These are phyloP conservation scores for Phalacrocorax brasilianus DNA, from an alignment of 2,113 vertebrate genomes.

Conservation along the genomic window DNA sequence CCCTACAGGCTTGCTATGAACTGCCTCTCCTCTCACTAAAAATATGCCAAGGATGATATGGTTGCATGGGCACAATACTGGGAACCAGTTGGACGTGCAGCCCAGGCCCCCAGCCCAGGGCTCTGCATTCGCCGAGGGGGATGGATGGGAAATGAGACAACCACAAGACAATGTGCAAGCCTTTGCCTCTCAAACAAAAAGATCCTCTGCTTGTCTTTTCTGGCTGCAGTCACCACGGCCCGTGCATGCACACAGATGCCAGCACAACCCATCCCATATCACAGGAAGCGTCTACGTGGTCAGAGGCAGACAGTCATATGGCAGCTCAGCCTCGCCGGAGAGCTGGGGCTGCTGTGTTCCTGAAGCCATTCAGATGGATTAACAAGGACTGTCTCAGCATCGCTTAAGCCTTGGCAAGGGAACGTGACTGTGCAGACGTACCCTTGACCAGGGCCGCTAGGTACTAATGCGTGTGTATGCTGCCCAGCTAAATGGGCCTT, in stretches of 20 bases:
- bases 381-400: neutral
- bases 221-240: neutral
- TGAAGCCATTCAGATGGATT: neutral
- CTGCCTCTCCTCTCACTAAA: neutral
- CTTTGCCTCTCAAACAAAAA: neutral
- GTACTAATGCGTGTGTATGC: rapidly evolving
- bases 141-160: neutral
- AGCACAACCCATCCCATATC: neutral
- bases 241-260: neutral
- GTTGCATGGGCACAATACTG: neutral
- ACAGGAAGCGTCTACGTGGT: neutral
- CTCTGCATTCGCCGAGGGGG: neutral
- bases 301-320: constrained; percentile 21
- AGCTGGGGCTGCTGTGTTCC: constrained; percentile 3
- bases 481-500: neutral
- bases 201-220: neutral
- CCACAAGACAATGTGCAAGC: neutral
- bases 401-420: neutral
- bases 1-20: neutral
- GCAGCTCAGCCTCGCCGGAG: neutral
- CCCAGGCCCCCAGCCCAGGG: neutral
- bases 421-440: neutral
- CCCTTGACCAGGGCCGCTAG: neutral
- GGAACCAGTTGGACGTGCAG: neutral
- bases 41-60: neutral